Conservation (phyloP, 1,140 invertebrate species). For the Lerema accius region DNA sequence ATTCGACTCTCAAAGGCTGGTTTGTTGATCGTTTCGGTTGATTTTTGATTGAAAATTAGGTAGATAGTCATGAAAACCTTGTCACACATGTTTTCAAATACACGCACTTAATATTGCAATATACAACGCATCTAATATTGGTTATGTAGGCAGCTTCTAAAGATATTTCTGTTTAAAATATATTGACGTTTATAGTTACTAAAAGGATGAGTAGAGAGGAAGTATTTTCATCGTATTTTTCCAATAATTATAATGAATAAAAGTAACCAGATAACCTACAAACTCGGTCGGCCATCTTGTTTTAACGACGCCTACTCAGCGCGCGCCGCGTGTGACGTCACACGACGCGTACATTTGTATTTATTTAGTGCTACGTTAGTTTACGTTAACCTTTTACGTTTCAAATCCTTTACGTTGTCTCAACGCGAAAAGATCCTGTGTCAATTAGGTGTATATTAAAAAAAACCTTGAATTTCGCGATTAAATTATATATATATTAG, state of each 20-base stretch:
- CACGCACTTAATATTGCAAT: no score
- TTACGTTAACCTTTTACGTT: conserved; percentile 12
- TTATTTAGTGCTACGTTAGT: conserved; percentile 50
- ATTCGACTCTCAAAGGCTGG: no score
- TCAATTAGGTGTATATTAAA: conserved; percentile 24
- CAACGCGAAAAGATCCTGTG: conserved; percentile 16
- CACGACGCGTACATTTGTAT: conserved; percentile 42
- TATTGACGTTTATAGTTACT: no score
- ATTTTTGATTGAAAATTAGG: no score
- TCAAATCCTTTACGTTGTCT: conserved; percentile 8
- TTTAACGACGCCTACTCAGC: conserved; percentile 26
- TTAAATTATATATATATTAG: conserved; percentile 19
- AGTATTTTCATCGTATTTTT: background rate
- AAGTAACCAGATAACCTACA: conserved; percentile 12
- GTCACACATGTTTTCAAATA: no score
- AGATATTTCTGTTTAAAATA: no score
- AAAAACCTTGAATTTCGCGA: conserved; percentile 16
- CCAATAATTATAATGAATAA: no score
- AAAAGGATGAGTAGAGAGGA: no score
- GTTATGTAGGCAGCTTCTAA: no score
- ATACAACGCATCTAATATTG: no score
- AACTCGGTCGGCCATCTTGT: conserved; percentile 31
- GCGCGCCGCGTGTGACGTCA: conserved; percentile 19
- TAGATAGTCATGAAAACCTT: no score
- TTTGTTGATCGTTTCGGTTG: no score